These are phyloP conservation scores for Myathropa florea DNA, from an alignment of 2,888 invertebrate genomes.

Conservation along the genomic window DNA sequence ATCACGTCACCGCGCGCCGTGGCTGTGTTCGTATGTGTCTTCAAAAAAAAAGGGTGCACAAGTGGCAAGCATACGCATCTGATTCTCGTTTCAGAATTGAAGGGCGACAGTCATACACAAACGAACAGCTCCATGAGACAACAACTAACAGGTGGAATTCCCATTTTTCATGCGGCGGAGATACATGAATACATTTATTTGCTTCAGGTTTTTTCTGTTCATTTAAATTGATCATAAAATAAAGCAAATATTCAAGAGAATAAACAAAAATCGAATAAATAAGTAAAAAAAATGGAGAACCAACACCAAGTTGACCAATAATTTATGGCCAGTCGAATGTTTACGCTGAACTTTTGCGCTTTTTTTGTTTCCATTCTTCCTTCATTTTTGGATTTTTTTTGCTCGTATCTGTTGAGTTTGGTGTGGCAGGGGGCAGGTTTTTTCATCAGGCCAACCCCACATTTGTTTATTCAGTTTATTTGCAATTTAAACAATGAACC, in stretches of 20 bases:
- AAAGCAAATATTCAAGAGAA: slow-evolving; percentile 55
- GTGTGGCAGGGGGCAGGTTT: slow-evolving; percentile 23
- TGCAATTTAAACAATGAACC: slow-evolving; percentile 60
- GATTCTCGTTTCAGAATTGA: not conserved
- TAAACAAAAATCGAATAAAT: slow-evolving; percentile 57
- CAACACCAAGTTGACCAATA: slow-evolving; percentile 70
- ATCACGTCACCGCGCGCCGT: not conserved
- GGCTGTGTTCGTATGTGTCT: too few relatives aligned
- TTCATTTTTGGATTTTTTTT: not conserved
- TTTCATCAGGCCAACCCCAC: not conserved
- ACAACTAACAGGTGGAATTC: slow-evolving; percentile 64
- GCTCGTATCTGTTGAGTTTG: not conserved
- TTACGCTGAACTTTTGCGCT: slow-evolving; percentile 53
- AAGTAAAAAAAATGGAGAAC: slow-evolving; percentile 10
- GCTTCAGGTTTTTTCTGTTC: slow-evolving; percentile 26
- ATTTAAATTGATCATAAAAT: slow-evolving; percentile 66
- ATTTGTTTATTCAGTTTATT: slow-evolving; percentile 66
- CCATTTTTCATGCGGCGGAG: slow-evolving; percentile 47
- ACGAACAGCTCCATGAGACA: not conserved
- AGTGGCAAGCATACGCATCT: slow-evolving; percentile 14
- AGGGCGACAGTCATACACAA: slow-evolving; percentile 8
- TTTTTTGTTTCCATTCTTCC: not conserved
- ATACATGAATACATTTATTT: slow-evolving; percentile 22
- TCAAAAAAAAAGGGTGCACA: not conserved
- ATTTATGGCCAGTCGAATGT: slow-evolving; percentile 67